phyloP scores from a whole-genome alignment of 2,888 invertebrate species.

The Athripsodes cinereus region DNA sequence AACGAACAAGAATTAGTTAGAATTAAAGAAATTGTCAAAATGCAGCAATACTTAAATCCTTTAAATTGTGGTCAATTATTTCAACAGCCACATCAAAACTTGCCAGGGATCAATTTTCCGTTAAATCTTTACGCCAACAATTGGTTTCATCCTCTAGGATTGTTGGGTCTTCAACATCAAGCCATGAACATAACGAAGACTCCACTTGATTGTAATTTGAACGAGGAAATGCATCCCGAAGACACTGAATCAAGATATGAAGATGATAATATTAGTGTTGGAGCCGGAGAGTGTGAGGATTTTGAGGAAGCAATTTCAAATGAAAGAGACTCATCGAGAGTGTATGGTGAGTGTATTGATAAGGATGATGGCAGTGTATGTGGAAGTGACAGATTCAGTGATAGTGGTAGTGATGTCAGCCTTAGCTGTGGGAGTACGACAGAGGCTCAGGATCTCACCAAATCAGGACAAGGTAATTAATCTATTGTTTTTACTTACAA shows the following conservation, averaged over 20 bases:
- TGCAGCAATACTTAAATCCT: conserved; percentile 44
- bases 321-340: conserved; percentile 10
- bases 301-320: conserved; percentile 36
- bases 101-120: conserved; percentile 37
- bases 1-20: conserved; percentile 37
- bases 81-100: conserved; percentile 40
- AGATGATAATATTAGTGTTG: conserved; percentile 36
- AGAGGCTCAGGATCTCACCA: conserved; percentile 25
- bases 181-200: conserved; percentile 4
- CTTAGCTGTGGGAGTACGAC: conserved; percentile 23
- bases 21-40: conserved; percentile 40
- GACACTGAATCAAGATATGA: conserved; percentile 6
- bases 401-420: conserved; percentile 25
- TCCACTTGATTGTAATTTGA: background rate
- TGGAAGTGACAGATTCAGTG: conserved; percentile 24
- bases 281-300: conserved; percentile 37
- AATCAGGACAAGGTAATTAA: conserved; percentile 15
- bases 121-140: conserved; percentile 46
- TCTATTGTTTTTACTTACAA: no score
- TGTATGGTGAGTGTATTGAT: conserved; percentile 10
- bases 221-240: conserved; percentile 4
- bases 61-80: conserved; percentile 35
- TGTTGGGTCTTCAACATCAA: conserved; percentile 31
- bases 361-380: conserved; percentile 24
- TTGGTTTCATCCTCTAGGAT: conserved; percentile 41